Percentiles rank a stretch among this genome's conserved stretches.
Evolutionary conservation across 2,113 vertebrate genomes (phyloP).

Genomic region (Heterocephalus glaber): DNA sequence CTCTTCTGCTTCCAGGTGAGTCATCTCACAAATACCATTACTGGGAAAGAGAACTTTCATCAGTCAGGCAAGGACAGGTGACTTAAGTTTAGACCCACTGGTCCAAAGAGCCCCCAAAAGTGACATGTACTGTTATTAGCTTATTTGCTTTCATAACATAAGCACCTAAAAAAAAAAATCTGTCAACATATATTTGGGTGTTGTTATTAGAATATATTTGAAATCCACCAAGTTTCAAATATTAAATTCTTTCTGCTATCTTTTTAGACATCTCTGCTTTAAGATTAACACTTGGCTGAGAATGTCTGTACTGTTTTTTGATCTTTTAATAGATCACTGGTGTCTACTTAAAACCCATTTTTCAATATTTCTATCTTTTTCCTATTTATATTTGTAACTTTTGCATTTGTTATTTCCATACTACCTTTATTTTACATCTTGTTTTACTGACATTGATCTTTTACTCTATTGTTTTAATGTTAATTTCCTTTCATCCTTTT

Average conservation of each 20-base stretch:
- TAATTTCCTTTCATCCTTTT: neutral
- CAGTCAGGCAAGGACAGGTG: neutral
- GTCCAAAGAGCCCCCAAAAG: neutral
- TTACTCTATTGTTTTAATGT: neutral
- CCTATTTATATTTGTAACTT: neutral
- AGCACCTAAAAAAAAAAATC: neutral
- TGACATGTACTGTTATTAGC: neutral
- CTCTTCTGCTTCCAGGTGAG: slow-evolving; percentile 97
- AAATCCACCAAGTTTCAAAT: neutral
- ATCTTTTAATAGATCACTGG: neutral
- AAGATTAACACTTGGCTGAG: neutral
- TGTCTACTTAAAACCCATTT: slow-evolving; percentile 45
- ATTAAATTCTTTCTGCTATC: neutral
- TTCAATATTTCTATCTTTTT: neutral
- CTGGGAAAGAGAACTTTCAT: slow-evolving; percentile 23
- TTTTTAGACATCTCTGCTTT: slow-evolving; percentile 26
- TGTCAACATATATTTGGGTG: neutral
- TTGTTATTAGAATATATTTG: slow-evolving; percentile 24
- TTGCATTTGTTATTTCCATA: neutral
- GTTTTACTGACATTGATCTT: neutral
- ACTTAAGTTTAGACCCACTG: neutral
- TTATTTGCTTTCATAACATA: neutral
- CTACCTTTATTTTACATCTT: neutral
- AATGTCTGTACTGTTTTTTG: neutral
- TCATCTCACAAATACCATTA: neutral